A percentile compares a stretch with the other conserved stretches of the same genome.
These are phyloP conservation scores for Psilopsiagon aymara DNA, from an alignment of 2,113 vertebrate species.

Conservation along the genomic window DNA sequence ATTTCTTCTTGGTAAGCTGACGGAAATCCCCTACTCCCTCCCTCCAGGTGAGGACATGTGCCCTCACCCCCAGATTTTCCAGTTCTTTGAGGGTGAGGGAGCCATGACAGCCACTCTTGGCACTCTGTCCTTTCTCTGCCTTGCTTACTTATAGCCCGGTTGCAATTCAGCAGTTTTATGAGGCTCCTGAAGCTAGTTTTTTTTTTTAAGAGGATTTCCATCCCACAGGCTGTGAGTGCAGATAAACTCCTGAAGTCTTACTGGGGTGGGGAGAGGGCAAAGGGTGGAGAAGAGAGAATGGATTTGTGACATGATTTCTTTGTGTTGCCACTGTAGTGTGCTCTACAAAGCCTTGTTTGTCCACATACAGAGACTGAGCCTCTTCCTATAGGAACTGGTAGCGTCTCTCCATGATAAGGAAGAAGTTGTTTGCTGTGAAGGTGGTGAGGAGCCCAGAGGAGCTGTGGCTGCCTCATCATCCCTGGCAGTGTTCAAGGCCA, in stretches of 20 bases:
- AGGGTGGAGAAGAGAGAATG: not conserved
- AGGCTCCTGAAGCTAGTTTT: not conserved
- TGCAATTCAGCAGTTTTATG: not conserved
- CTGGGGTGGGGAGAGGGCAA: not conserved
- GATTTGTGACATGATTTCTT: not conserved
- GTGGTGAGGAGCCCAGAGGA: not conserved
- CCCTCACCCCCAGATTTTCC: not conserved
- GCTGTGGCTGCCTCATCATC: not conserved
- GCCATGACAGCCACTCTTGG: not conserved
- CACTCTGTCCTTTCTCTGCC: not conserved
- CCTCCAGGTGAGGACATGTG: not conserved
- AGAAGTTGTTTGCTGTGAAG: not conserved
- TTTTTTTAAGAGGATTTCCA: not conserved
- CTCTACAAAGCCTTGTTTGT: not conserved
- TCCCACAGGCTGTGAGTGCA: not conserved
- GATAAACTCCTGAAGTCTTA: not conserved
- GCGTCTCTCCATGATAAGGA: not conserved
- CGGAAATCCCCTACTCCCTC: not conserved
- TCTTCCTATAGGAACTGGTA: not conserved
- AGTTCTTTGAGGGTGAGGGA: not conserved
- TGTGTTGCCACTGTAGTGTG: not conserved
- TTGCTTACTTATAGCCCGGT: not conserved
- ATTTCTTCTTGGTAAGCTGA: not conserved
- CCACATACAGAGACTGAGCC: not conserved
- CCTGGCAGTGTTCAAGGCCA: not conserved